Evolutionary conservation across 1,140 invertebrate species (phyloP), one percentile per base, ranked within the genome.

Genomic region (Coptotermes formosanus): DNA sequence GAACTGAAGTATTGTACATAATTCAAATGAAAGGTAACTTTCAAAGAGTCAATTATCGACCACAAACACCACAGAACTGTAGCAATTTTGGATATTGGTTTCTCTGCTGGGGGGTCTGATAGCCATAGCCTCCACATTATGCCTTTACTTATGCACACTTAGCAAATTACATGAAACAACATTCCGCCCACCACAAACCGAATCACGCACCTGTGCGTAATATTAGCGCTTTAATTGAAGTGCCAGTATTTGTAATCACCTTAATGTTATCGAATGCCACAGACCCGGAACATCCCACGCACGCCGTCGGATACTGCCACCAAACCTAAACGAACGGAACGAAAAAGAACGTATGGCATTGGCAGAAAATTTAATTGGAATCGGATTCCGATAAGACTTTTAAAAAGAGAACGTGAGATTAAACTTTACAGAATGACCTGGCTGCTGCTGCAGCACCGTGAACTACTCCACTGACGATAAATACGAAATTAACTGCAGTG

Each of bases 341-440:
- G 64, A 30, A 75, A 75, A 30, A 75, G 64, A 75, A 75, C 64
- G 64, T 75, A 75, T 75, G 64, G 64, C 64, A 75, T 75, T 75
- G 64, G 64, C 64, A 75, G 64, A n/a, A 75, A 75, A 75, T n/a
- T 75, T 75, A 75, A 75, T 75, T 75, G 64, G 64, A 75, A 75
- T 75, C 64, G 64, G 30, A 75, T 75, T 75, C 64, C 64, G 64
- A 75, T 75, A 75, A 75, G 64, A 75, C n/a, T 75, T 75, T n/a
- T 6, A 75, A 75, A 30, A 75, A 14, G 30, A 64, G 59, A 64
- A 25, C 3, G 59, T 8, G 7, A n/a, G 64, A 75, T 75, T 75
- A 75, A 75, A 75, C 64, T 75, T 75, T 8, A 25, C 30, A 14
- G 25, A 75, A 30, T 75, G 64, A 30, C 25, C 25, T 75, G 64